Evolutionary conservation across 2,888 invertebrate species (phyloP).

Genomic region (Polydrusus pterygomalis): DNA sequence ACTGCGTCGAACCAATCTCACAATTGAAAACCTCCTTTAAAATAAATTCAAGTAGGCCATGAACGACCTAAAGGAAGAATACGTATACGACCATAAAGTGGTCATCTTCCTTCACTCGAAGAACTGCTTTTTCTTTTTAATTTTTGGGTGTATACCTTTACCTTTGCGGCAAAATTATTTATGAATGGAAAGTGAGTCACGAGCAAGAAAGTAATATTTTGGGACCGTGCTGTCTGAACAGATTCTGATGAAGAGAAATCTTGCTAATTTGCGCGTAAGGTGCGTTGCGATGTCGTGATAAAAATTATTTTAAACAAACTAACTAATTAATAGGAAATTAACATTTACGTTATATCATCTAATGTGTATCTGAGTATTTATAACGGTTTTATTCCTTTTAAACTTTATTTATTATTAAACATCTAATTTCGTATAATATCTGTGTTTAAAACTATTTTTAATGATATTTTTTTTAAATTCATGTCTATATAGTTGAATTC

Average conservation of each 20-base stretch:
- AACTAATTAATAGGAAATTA: constrained; percentile 16
- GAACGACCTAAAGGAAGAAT: constrained; percentile 36
- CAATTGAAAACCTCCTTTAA: constrained; percentile 15
- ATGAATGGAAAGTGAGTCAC: constrained; percentile 54
- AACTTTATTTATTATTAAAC: too few relatives aligned
- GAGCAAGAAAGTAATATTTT: constrained; percentile 42
- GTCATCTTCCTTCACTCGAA: constrained; percentile 24
- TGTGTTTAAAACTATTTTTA: too few relatives aligned
- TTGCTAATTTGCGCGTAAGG: constrained; percentile 18
- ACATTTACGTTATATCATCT: background rate
- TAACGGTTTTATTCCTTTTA: too few relatives aligned
- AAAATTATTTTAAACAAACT: constrained; percentile 8
- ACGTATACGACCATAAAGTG: constrained; percentile 23
- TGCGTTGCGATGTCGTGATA: background rate
- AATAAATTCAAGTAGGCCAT: constrained; percentile 25
- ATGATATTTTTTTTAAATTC: too few relatives aligned
- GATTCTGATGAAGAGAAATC: constrained; percentile 35
- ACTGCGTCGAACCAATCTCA: constrained; percentile 3
- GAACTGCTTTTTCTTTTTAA: constrained; percentile 46
- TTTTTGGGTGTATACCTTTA: constrained; percentile 36
- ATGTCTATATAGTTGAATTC: too few relatives aligned
- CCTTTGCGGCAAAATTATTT: constrained; percentile 48
- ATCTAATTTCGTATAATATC: too few relatives aligned
- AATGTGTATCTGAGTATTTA: background rate
- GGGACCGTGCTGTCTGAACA: constrained; percentile 48